Conservation (phyloP, 2,888 invertebrate genomes). For the Nematopogon swammerdamellus region DNA sequence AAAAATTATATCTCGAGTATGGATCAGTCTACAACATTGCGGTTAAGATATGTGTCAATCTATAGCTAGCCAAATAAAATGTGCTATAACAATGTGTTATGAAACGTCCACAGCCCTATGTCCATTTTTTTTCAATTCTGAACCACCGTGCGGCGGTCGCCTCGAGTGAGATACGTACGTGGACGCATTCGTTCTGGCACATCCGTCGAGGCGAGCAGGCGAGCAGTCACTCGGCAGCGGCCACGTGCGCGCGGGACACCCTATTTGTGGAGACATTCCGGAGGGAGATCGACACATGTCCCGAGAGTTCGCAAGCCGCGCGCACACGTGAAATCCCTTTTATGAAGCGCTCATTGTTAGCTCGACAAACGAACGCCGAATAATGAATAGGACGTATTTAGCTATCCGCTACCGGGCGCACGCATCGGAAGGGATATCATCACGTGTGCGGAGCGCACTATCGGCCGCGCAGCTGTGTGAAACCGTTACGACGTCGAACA, state of each 20-base stretch:
- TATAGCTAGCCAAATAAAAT: too few relatives aligned
- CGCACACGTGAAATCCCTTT: conserved; percentile 54
- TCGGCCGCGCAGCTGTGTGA: conserved; percentile 43
- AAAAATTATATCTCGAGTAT: too few relatives aligned
- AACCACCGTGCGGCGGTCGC: too few relatives aligned
- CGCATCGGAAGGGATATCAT: conserved; percentile 17
- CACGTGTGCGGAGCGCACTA: conserved; percentile 34
- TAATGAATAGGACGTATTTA: conserved; percentile 54
- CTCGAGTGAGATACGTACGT: neutral
- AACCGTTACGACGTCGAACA: conserved; percentile 56
- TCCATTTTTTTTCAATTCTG: too few relatives aligned
- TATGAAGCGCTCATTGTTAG: conserved; percentile 48
- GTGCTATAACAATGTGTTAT: too few relatives aligned
- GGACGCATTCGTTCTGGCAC: neutral
- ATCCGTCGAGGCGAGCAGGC: neutral
- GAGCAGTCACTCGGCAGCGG: conserved; percentile 18
- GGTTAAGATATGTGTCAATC: too few relatives aligned
- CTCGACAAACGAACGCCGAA: conserved; percentile 19
- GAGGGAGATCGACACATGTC: conserved; percentile 53
- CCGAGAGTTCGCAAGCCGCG: conserved; percentile 45
- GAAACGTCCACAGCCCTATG: too few relatives aligned
- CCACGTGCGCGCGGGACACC: conserved; percentile 47
- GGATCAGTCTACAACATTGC: too few relatives aligned
- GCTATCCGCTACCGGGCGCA: conserved; percentile 45
- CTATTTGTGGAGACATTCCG: conserved; percentile 53